Evolutionary conservation across 2,888 invertebrate genomes (phyloP), one percentile per base, ranked within the genome.

Genomic region (Eupithecia subfuscata): DNA sequence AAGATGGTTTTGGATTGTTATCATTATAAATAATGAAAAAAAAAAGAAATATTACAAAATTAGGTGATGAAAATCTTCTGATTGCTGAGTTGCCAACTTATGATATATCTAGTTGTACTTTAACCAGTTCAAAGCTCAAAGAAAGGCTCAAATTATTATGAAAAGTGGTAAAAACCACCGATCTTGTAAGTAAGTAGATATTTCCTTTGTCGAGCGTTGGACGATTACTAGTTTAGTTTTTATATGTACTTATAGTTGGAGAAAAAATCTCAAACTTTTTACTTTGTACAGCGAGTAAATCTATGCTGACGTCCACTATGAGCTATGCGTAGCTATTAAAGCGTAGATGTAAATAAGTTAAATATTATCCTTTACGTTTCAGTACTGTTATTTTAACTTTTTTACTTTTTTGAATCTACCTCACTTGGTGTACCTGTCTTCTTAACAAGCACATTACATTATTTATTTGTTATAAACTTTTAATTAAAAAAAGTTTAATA

Each of bases 401-500:
- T 80, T 79, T 80, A 81, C 77, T 69, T 82, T 78, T 82, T 75
- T 81, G 80, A 82, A 90, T 86, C 92, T 92, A 92, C 92, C 92
- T 92, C 92, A 92, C 84, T 77, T 81, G 79, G 60, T 60, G 11
- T 64, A 64, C 64, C 52, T 56, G n/a, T 56, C 63, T 64, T 81
- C 81, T 83, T 85, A 64, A 22, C 22, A 22, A 56, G 8, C 64
- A 70, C 82, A 84, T 79, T 82, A 79, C 67, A 52, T 82, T 76
- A 34, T 56, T 52, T n/a, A n/a, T 11, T n/a, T n/a, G 16, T 18
- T 8, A 8, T 0, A 18, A 43, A 40, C 18, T 48, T 45, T 48
- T 48, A 45, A 16, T n/a, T n/a, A n/a, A n/a, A n/a, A n/a, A n/a
- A n/a, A n/a, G n/a, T n/a, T n/a, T n/a, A n/a, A n/a, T n/a, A n/a